These are phyloP conservation scores for Limenitis arthemis DNA, from an alignment of 2,888 invertebrate genomes.

Conservation along the genomic window DNA sequence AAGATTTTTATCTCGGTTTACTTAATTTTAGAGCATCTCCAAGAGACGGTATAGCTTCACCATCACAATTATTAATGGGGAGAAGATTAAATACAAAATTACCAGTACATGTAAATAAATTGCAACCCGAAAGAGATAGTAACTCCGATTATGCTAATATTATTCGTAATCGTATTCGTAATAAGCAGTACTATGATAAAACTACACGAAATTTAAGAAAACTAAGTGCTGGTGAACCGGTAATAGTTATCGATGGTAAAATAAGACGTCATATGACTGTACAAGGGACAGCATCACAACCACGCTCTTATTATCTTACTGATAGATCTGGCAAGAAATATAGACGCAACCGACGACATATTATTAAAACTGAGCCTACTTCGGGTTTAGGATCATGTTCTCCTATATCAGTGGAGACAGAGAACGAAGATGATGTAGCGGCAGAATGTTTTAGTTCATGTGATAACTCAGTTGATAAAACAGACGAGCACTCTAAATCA, in stretches of 20 bases:
- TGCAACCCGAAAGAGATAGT: conserved; percentile 7
- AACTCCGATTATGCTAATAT: too few species aligned
- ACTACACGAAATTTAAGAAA: neutral
- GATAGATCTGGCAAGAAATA: conserved; percentile 1
- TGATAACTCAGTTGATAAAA: too few species aligned
- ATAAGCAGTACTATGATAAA: conserved; percentile 9
- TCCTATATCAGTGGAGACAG: too few species aligned
- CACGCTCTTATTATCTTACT: conserved; percentile 14
- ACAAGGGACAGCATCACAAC: neutral
- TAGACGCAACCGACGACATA: conserved; percentile 8
- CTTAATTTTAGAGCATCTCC: conserved; percentile 17
- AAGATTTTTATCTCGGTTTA: conserved; percentile 17
- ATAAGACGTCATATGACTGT: conserved; percentile 1
- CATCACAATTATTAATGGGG: conserved; percentile 21
- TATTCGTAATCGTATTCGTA: neutral
- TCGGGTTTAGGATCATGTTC: neutral
- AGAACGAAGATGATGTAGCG: too few species aligned
- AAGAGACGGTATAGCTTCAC: conserved; percentile 7
- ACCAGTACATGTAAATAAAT: conserved; percentile 4
- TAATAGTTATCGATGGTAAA: neutral
- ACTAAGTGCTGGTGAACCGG: conserved; percentile 4
- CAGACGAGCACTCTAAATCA: too few species aligned
- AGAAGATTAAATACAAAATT: conserved; percentile 15
- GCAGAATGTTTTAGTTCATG: too few species aligned
- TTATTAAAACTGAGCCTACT: neutral